Conservation (phyloP, 2,797 vertebrate species). For the Mormyrops attenuatus region DNA sequence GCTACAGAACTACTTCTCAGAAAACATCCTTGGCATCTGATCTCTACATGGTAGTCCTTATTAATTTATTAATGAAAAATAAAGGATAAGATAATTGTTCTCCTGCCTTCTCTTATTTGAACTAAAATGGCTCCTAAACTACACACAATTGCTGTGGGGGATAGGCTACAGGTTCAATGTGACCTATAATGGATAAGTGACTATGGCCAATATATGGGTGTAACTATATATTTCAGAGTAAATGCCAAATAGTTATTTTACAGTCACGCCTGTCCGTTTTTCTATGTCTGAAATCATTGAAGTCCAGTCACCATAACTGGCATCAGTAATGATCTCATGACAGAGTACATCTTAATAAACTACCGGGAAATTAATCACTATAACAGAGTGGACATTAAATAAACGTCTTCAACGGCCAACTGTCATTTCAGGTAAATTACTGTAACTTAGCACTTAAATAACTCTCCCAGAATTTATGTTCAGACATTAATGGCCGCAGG, state of each 20-base stretch:
- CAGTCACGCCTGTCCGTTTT: background rate
- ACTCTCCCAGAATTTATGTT: background rate
- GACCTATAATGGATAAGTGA: background rate
- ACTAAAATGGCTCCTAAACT: background rate
- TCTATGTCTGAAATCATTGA: background rate
- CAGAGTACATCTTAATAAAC: background rate
- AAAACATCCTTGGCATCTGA: background rate
- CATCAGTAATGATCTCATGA: background rate
- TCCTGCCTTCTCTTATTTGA: background rate
- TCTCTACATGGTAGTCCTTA: background rate
- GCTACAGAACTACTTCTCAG: background rate
- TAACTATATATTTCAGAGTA: background rate
- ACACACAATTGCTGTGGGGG: background rate
- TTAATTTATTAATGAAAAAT: background rate
- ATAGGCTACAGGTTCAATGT: background rate
- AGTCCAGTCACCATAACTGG: background rate
- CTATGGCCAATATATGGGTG: background rate
- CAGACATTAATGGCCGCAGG: background rate
- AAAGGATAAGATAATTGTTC: background rate
- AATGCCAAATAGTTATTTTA: background rate
- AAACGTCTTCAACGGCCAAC: background rate
- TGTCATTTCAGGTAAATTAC: background rate
- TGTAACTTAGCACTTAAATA: background rate
- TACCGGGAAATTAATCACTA: background rate
- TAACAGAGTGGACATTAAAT: background rate